phyloP scores from a whole-genome alignment of 2,113 vertebrate species.

The Anser cygnoides region DNA sequence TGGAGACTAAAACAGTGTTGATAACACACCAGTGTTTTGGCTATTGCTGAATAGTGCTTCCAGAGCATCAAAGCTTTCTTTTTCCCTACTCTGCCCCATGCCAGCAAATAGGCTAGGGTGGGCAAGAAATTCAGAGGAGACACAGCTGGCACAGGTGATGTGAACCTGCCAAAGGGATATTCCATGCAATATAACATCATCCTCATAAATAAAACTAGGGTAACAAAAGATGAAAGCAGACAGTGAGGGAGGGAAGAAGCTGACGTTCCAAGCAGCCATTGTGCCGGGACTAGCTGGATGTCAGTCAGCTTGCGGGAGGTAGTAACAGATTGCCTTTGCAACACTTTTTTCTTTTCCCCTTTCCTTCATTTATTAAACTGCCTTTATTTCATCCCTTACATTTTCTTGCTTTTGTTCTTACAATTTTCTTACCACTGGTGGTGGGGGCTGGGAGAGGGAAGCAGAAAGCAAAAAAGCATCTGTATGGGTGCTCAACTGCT shows the following conservation, averaged over 20 bases:
- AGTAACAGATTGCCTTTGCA: not conserved
- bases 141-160: not conserved
- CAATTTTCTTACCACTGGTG: not conserved
- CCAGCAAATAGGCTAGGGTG: not conserved
- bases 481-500: not conserved
- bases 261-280: not conserved
- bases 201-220: not conserved
- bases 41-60: not conserved
- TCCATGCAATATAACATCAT: rapidly evolving
- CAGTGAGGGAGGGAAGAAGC: not conserved
- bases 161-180: not conserved
- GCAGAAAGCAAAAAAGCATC: not conserved
- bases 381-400: not conserved
- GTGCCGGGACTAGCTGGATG: not conserved
- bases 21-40: not conserved
- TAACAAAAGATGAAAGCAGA: not conserved
- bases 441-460: not conserved
- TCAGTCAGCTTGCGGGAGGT: rapidly evolving
- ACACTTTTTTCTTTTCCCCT: not conserved
- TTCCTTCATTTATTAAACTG: not conserved
- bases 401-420: not conserved
- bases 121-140: not conserved
- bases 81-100: not conserved
- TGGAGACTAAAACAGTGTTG: not conserved
- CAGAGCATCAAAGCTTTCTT: not conserved